Base-by-base conservation (phyloP, 2,797 vertebrate species). In the Capromys pilorides region DNA sequence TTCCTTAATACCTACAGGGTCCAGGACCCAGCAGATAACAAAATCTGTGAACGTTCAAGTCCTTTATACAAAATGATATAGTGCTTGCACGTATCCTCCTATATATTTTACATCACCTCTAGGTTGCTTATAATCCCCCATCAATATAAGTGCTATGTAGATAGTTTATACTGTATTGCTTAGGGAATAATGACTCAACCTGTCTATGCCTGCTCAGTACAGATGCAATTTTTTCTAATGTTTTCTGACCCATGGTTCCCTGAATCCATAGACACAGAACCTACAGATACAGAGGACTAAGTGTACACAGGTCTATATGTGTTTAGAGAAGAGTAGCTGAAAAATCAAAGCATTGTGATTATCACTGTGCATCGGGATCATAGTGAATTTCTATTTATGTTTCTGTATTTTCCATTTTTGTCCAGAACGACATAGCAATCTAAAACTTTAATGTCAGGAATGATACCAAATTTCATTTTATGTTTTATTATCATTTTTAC, bases 391-490 rank as follows among this genome's bases (percentile, higher is more conserved):
- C 83, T 51, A 39, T 93, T 94, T 85, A 66, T 67, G 62, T 90
- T 91, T 69, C 62, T 75, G 6, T 85, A 36, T 85, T 94, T 94
- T 87, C 18, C 36, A 66, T 59, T 93, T 92, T 90, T 73, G 84
- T 83, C 11, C 13, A n/a, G 67, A 90, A 78, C 64, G 91, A 79
- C 96, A 92, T 78, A 91, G 31, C 19, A 86, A 49, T 66, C 36
- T 39, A 49, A 94, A 90, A 90, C 64, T 49, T 16, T 90, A 78
- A 73, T 92, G 4, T 86, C 81, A 78, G 86, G 84, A 91, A 95
- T 88, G n/a, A 67, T 26, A 33, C 85, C 77, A 85, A 77, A n/a
- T 92, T 59, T 62, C 81, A 64, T 91, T 82, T 91, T 91, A 85
- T 90, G 21, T 84, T 86, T 54, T 80, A 78, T 71, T 94, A 80